A percentile compares a stretch with the other conserved stretches of the same genome.
Conservation (phyloP, 2,888 invertebrate species). For the Drosophila lacicola region DNA sequence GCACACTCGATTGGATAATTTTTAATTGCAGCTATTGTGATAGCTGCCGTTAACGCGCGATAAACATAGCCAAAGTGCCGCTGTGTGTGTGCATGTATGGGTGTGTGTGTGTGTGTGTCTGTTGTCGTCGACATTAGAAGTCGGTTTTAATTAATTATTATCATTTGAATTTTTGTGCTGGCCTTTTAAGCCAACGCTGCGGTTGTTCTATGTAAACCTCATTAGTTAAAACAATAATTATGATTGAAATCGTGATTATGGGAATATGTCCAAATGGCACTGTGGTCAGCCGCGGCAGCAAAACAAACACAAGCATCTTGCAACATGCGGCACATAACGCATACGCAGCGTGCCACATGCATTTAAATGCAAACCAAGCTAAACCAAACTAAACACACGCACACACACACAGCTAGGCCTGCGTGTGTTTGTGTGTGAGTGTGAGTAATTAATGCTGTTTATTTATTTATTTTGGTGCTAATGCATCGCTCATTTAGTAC, state of each 20-base stretch:
- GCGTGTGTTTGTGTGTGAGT: not conserved
- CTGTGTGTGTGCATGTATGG: constrained; percentile 2
- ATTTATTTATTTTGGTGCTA: constrained; percentile 59
- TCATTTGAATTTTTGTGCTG: constrained; percentile 38
- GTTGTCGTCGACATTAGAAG: constrained; percentile 48
- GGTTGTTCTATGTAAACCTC: constrained; percentile 36
- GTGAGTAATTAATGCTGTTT: constrained; percentile 59
- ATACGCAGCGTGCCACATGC: constrained; percentile 40
- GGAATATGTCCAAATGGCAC: constrained; percentile 22
- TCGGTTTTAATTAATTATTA: constrained; percentile 73
- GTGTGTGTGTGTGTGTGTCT: not conserved
- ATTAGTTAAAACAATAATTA: constrained; percentile 39
- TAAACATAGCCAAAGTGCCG: constrained; percentile 50
- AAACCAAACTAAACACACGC: constrained; percentile 19
- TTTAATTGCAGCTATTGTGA: constrained; percentile 22
- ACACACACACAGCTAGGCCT: not conserved
- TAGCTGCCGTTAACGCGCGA: constrained; percentile 45
- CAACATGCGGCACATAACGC: constrained; percentile 28
- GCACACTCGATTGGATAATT: not conserved
- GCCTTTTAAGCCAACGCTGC: constrained; percentile 21
- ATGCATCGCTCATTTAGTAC: constrained; percentile 36
- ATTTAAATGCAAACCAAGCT: constrained; percentile 38
- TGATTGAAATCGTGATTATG: constrained; percentile 15
- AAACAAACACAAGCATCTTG: constrained; percentile 1
- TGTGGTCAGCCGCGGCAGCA: constrained; percentile 19